Evolutionary conservation across 2,113 vertebrate species (phyloP), one percentile per base, ranked within the genome.

Genomic region (Triplophysa rosa): DNA sequence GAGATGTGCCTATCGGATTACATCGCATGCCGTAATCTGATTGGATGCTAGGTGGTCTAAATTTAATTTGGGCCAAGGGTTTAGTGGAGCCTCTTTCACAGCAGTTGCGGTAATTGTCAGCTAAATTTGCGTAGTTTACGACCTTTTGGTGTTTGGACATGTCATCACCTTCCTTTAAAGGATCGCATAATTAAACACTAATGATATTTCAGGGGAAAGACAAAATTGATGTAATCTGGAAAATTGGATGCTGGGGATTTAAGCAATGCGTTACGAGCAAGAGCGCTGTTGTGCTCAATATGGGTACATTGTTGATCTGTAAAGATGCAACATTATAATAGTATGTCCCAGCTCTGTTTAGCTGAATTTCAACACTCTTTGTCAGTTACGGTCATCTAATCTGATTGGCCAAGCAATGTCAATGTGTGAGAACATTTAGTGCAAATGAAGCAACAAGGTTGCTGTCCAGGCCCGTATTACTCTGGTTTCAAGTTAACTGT

Each of bases 11-110:
- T 40, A 26, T 45, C 14, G 1, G 37, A 21, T 23, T 69, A 68
- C 64, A 67, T 26, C 59, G 19, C 61, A 84, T 33, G 14, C 63
- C 10, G 49, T 52, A 33, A 59, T 74, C 58, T 26, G 58, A 74
- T 74, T 74, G 71, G 58, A 19, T 47, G 58, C 42, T 61, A 4
- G 1, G 56, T 74, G 37, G 40, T n/a, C 40, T 63, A 74, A 74
- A 74, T 74, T 45, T 47, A 0, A 74, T 62, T 74, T 74, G 23
- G 21, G 40, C 16, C 5, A 16, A 62, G 23, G 37, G 37, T 47
- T 23, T 26, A 26, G 37, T 47, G 21, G 21, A 26, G 56, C 16
- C 21, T 24, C 7, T 61, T 42, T 58, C 58, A 29, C 16, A 16
- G 12, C 12, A 52, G 49, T 23, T 58, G 37, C 54, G n/a, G n/a